Evolutionary conservation across 2,888 invertebrate species (phyloP).

Genomic region (Agrenia bidenticulata): DNA sequence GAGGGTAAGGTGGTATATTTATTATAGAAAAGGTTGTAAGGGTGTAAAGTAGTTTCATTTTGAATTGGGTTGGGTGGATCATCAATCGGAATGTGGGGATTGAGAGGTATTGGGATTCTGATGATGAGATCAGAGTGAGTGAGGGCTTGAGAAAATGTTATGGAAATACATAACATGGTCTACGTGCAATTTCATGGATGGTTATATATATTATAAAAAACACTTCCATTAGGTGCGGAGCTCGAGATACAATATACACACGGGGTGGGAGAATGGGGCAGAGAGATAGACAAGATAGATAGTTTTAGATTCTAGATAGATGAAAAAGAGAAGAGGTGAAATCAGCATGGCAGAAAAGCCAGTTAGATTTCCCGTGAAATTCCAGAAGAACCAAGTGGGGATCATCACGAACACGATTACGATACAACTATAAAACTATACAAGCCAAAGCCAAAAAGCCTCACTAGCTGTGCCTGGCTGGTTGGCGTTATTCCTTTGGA

Average conservation of each 20-base stretch:
- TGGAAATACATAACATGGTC: slow-evolving; percentile 19
- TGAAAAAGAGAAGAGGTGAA: slow-evolving; percentile 7
- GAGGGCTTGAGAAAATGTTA: slow-evolving; percentile 22
- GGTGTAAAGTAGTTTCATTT: not conserved
- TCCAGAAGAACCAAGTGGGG: slow-evolving; percentile 9
- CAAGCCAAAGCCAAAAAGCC: not conserved
- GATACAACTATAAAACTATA: not conserved
- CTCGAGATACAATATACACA: too few species aligned
- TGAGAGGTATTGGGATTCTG: slow-evolving; percentile 30
- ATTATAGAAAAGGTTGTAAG: too few species aligned
- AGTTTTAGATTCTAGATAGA: too few species aligned
- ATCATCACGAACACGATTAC: slow-evolving; percentile 10
- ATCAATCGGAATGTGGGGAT: slow-evolving; percentile 34
- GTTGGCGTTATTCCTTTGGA: too few species aligned
- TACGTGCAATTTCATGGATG: slow-evolving; percentile 22
- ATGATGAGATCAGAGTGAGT: slow-evolving; percentile 19
- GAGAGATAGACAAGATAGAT: too few species aligned
- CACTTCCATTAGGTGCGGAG: too few species aligned
- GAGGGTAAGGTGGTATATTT: slow-evolving; percentile 11
- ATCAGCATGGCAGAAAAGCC: slow-evolving; percentile 9
- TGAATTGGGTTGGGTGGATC: slow-evolving; percentile 35
- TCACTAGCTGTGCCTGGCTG: too few species aligned
- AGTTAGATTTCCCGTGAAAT: slow-evolving; percentile 17
- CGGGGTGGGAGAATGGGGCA: too few species aligned
- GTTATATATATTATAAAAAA: slow-evolving; percentile 16